These are phyloP conservation scores for Xyrichtys novacula DNA, from an alignment of 2,797 vertebrate species.

Conservation along the genomic window DNA sequence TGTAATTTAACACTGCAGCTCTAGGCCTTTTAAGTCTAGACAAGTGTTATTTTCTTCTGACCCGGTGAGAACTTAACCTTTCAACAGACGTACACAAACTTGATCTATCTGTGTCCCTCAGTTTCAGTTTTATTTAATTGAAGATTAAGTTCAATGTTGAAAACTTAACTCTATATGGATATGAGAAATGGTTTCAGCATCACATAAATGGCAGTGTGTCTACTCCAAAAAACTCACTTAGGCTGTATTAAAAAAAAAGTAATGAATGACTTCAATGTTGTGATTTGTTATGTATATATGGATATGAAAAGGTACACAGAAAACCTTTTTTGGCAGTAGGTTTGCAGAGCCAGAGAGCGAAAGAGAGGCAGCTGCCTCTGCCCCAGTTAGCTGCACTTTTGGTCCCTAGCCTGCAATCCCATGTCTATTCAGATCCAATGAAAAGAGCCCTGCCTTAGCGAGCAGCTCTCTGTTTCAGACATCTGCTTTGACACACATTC, in stretches of 20 bases:
- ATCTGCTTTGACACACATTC: constrained; percentile 77
- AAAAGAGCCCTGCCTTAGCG: constrained; percentile 53
- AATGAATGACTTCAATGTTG: neutral
- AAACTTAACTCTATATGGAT: no score
- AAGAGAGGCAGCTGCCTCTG: constrained; percentile 56
- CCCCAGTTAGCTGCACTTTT: constrained; percentile 56
- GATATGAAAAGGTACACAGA: neutral
- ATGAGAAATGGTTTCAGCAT: neutral
- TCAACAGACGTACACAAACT: no score
- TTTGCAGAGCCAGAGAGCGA: constrained; percentile 21
- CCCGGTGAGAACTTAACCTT: constrained; percentile 5
- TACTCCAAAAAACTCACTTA: neutral
- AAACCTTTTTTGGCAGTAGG: neutral
- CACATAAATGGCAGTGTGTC: constrained; percentile 24
- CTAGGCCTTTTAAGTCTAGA: constrained; percentile 46
- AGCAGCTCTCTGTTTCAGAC: constrained; percentile 60
- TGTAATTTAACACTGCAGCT: constrained; percentile 50
- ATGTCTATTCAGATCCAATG: constrained; percentile 59
- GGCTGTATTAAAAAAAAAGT: neutral
- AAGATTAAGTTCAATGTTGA: no score
- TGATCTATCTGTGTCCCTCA: neutral
- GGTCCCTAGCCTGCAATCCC: constrained; percentile 60
- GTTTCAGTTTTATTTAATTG: neutral
- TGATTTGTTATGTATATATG: neutral
- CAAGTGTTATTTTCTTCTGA: constrained; percentile 20